Percentiles rank a stretch among this genome's conserved stretches.
phyloP scores from a whole-genome alignment of 2,113 vertebrate genomes.

The Gymnorhina tibicen region DNA sequence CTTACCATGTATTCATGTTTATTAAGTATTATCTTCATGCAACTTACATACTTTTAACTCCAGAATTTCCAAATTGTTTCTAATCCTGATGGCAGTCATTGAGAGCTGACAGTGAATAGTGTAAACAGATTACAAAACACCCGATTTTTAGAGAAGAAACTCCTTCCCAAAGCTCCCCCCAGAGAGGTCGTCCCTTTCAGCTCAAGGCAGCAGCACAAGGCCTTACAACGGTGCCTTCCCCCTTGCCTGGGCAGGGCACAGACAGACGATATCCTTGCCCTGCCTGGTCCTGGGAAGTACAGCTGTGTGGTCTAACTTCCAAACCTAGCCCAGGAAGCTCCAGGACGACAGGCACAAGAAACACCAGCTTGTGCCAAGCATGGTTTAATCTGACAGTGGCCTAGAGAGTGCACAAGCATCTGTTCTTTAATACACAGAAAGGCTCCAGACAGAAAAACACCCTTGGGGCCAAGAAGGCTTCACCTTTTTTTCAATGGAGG shows the following conservation, averaged over 20 bases:
- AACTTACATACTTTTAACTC: conserved; percentile 16
- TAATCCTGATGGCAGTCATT: background rate
- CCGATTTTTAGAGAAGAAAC: background rate
- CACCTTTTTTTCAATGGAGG: background rate
- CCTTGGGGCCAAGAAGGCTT: background rate
- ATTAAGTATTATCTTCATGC: conserved; percentile 37
- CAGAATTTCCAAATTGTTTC: background rate
- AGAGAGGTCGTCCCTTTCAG: background rate
- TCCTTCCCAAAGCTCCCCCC: background rate
- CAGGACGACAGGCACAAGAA: background rate
- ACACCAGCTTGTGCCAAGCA: rapidly evolving
- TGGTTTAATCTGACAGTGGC: background rate
- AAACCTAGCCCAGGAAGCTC: background rate
- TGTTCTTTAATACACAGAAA: background rate
- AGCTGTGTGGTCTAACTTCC: background rate
- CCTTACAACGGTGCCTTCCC: background rate
- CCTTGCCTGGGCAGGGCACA: rapidly evolving
- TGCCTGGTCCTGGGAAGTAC: background rate
- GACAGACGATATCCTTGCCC: rapidly evolving
- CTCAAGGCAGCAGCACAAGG: background rate
- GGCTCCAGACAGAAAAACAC: background rate
- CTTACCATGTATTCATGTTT: conserved; percentile 59
- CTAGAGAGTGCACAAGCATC: background rate
- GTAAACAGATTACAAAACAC: background rate
- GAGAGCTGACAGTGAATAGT: background rate